A percentile compares a stretch with the other conserved stretches of the same genome.
Evolutionary conservation across 64 coral and sea anemone species (phyloP).

Genomic region (Pocillopora damicornis): DNA sequence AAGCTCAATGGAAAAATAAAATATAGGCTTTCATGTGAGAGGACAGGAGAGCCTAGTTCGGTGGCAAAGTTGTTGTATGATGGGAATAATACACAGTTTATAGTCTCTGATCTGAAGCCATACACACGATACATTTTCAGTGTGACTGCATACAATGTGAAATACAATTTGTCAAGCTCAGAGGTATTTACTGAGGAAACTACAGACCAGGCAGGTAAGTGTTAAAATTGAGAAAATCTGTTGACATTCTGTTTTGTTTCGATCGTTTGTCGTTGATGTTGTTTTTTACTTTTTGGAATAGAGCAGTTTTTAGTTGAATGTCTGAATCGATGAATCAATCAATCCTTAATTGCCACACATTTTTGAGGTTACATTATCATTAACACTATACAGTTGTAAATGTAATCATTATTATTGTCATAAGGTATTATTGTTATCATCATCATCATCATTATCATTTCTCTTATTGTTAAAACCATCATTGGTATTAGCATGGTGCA

Average conservation of each 20-base stretch:
- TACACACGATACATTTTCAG: constrained; percentile 37
- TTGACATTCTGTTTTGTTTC: not conserved
- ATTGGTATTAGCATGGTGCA: too few species aligned
- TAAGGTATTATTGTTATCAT: too few species aligned
- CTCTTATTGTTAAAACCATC: too few species aligned
- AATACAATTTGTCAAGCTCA: constrained; percentile 16
- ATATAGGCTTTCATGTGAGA: constrained; percentile 37
- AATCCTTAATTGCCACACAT: too few species aligned
- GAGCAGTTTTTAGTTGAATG: too few species aligned
- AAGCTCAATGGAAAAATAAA: constrained; percentile 47
- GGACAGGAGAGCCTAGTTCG: not conserved
- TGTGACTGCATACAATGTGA: constrained; percentile 54
- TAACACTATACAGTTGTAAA: constrained; percentile 33
- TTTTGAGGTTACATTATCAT: too few species aligned
- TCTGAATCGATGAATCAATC: too few species aligned
- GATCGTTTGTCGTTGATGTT: too few species aligned
- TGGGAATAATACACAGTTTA: constrained; percentile 11
- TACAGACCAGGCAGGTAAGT: constrained; percentile 40
- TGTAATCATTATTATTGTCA: constrained; percentile 56
- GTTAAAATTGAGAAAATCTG: not conserved
- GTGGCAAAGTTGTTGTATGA: not conserved
- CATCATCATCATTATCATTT: too few species aligned
- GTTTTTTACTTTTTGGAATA: too few species aligned
- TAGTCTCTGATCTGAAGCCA: constrained; percentile 22
- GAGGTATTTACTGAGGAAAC: not conserved